These are phyloP conservation scores for Pandemis corylana DNA, from an alignment of 2,888 invertebrate species.

Conservation along the genomic window DNA sequence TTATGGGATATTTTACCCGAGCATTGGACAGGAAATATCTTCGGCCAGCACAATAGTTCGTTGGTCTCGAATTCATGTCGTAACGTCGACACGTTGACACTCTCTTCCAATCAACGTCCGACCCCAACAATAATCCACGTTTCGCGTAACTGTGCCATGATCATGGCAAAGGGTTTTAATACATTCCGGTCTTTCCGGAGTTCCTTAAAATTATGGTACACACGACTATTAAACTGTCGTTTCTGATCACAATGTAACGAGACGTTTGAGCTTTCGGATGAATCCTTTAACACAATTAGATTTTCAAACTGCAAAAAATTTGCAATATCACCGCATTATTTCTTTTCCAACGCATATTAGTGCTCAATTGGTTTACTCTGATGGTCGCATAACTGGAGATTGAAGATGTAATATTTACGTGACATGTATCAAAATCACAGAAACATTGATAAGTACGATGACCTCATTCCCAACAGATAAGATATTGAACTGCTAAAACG, in stretches of 20 bases:
- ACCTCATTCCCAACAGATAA: slow-evolving; percentile 40
- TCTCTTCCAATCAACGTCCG: not conserved
- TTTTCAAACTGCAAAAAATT: no score
- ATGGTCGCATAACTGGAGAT: not conserved
- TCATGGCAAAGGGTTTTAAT: not conserved
- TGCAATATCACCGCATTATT: no score
- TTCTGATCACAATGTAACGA: not conserved
- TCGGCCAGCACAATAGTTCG: slow-evolving; percentile 41
- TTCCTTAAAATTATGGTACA: not conserved
- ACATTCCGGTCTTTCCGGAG: not conserved
- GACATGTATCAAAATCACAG: slow-evolving; percentile 21
- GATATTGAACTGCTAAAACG: slow-evolving; percentile 10
- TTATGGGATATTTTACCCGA: slow-evolving; percentile 31
- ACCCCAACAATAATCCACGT: not conserved
- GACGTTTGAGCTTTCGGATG: no score
- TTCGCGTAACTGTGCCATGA: not conserved
- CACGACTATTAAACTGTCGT: not conserved
- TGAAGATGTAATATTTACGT: slow-evolving; percentile 15
- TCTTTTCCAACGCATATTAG: no score
- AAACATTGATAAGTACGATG: slow-evolving; percentile 9
- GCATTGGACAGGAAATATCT: slow-evolving; percentile 39
- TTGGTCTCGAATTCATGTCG: slow-evolving; percentile 39
- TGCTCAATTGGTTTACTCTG: no score
- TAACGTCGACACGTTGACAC: slow-evolving; percentile 11
- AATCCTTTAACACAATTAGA: no score